phyloP scores from a whole-genome alignment of 2,797 vertebrate species.

The Xiphorhynchus erythropygius region DNA sequence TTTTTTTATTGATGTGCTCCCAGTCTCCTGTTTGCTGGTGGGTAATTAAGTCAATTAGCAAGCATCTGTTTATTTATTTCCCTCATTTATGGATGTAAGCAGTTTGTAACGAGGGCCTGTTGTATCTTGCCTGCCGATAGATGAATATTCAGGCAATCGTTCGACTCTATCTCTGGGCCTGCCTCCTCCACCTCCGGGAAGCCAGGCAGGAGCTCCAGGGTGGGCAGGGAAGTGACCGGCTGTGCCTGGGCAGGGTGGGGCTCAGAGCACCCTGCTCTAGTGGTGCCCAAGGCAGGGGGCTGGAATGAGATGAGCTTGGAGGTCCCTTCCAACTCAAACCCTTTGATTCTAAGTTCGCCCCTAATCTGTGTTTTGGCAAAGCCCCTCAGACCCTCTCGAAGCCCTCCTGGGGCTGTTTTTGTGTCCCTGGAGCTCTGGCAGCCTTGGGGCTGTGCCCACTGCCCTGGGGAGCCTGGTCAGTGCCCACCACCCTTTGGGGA shows the following conservation, averaged over 20 bases:
- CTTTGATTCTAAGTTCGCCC: neutral
- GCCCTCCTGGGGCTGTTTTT: neutral
- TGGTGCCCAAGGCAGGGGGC: neutral
- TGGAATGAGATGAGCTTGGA: neutral
- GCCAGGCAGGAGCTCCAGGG: neutral
- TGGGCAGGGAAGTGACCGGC: neutral
- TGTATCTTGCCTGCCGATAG: slow-evolving; percentile 3
- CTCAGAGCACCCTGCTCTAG: neutral
- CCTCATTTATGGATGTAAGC: slow-evolving; percentile 51
- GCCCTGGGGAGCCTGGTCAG: neutral
- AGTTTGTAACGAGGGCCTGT: slow-evolving; percentile 52
- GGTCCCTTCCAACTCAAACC: neutral
- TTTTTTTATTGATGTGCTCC: slow-evolving; percentile 30
- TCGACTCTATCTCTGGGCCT: neutral
- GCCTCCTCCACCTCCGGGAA: neutral
- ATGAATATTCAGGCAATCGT: slow-evolving; percentile 22
- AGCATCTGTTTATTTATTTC: slow-evolving; percentile 69
- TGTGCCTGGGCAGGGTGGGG: neutral
- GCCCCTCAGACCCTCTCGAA: neutral
- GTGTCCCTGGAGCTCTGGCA: neutral
- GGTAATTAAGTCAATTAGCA: slow-evolving; percentile 68
- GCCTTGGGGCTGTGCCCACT: neutral
- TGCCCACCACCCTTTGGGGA: neutral
- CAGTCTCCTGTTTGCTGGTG: slow-evolving; percentile 52
- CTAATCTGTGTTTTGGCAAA: neutral